A percentile compares a stretch with the other conserved stretches of the same genome.
phyloP scores from a whole-genome alignment of 1,140 invertebrate species.

The Catajapyx aquilonaris region DNA sequence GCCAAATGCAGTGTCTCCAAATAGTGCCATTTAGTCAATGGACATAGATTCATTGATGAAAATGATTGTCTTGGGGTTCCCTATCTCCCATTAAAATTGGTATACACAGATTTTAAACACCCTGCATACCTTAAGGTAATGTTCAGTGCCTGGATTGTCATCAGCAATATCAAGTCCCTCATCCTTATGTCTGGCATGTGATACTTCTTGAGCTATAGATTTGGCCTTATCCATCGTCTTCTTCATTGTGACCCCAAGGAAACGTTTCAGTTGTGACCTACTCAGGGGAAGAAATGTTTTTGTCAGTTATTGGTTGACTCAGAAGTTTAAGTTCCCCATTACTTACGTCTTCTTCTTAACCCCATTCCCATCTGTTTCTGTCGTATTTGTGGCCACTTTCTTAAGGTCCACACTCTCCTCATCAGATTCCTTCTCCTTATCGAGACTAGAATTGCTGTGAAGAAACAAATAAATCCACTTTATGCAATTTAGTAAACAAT shows the following conservation, averaged over 20 bases:
- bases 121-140: too few species aligned
- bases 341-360: constrained; percentile 9
- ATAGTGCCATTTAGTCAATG: too few species aligned
- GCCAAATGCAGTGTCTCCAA: too few species aligned
- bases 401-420: constrained; percentile 64
- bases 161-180: constrained; percentile 66
- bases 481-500: too few species aligned
- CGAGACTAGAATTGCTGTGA: constrained; percentile 36
- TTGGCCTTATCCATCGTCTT: constrained; percentile 80
- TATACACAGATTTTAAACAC: too few species aligned
- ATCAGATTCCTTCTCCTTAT: constrained; percentile 56
- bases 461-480: constrained; percentile 6
- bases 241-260: constrained; percentile 65
- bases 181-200: constrained; percentile 61
- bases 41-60: too few species aligned
- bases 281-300: constrained; percentile 7
- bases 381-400: constrained; percentile 20
- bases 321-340: neutral
- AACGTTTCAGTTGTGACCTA: constrained; percentile 49
- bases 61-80: too few species aligned
- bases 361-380: constrained; percentile 9
- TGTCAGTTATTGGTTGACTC: constrained; percentile 15
- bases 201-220: constrained; percentile 60
- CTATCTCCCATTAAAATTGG: too few species aligned
- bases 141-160: constrained; percentile 21